These are phyloP conservation scores for Diaphora mendica DNA, from an alignment of 2,888 invertebrate species.

Conservation along the genomic window DNA sequence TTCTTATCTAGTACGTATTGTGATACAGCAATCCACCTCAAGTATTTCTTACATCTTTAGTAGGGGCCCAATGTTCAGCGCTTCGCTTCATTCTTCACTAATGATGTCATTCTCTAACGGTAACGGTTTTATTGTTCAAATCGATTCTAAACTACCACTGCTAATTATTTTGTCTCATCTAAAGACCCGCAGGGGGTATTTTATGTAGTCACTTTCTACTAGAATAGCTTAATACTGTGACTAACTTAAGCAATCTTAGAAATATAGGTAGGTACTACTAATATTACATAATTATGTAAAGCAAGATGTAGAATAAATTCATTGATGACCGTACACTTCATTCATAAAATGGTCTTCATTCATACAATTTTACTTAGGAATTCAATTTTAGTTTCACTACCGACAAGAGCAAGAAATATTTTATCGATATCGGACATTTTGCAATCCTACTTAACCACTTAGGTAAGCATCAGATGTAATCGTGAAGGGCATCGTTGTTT, in stretches of 20 bases:
- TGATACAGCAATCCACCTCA: not conserved
- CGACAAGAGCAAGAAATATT: constrained; percentile 22
- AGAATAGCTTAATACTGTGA: constrained; percentile 7
- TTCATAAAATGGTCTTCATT: constrained; percentile 43
- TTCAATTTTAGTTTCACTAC: constrained; percentile 7
- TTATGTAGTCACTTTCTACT: not conserved
- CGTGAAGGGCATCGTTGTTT: constrained; percentile 79
- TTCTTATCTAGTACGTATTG: not conserved
- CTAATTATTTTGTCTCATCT: constrained; percentile 13
- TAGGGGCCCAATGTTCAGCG: constrained; percentile 1
- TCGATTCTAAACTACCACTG: constrained; percentile 6
- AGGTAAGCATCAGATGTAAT: constrained; percentile 63
- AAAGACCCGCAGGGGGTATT: not conserved
- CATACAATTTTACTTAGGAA: constrained; percentile 20
- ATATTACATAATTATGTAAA: not conserved
- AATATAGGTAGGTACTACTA: constrained; percentile 5
- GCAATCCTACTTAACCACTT: constrained; percentile 71
- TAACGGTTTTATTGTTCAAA: constrained; percentile 12
- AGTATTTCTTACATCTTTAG: not conserved
- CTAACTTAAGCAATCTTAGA: constrained; percentile 5
- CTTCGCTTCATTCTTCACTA: not conserved
- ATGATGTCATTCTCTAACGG: constrained; percentile 17
- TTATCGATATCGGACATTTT: constrained; percentile 54
- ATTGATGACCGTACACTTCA: constrained; percentile 23
- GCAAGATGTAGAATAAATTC: constrained; percentile 13